Conservation (phyloP, 2,113 vertebrate species). For the Hypocryptadius cinnamomeus region DNA sequence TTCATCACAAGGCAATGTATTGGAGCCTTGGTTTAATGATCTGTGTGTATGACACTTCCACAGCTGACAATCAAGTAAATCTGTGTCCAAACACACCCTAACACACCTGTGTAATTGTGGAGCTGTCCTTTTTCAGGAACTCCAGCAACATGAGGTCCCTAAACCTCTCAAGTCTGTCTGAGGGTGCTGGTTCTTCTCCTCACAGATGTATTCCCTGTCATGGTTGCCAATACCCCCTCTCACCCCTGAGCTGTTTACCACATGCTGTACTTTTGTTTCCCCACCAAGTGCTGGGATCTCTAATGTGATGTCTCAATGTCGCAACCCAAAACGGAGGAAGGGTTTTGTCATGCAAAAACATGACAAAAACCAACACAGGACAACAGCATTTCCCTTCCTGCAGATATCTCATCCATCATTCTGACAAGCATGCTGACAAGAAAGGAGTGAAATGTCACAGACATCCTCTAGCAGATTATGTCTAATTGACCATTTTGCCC, state of each 20-base stretch:
- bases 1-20: background rate
- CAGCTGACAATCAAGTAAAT: background rate
- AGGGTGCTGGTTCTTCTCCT: background rate
- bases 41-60: background rate
- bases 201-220: background rate
- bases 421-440: background rate
- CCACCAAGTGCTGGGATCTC: background rate
- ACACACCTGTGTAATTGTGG: background rate
- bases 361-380: background rate
- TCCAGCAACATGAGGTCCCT: background rate
- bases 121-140: background rate
- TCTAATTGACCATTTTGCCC: background rate
- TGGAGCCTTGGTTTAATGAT: background rate
- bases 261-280: background rate
- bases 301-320: fast-evolving
- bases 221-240: background rate
- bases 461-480: background rate
- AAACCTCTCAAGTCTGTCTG: background rate
- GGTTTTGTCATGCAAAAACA: background rate
- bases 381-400: background rate
- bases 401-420: background rate
- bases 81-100: background rate
- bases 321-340: background rate
- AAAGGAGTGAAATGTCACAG: background rate
- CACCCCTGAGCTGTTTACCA: background rate